Evolutionary conservation across 2,888 invertebrate species (phyloP).

Genomic region (Macrosiphum euphorbiae): DNA sequence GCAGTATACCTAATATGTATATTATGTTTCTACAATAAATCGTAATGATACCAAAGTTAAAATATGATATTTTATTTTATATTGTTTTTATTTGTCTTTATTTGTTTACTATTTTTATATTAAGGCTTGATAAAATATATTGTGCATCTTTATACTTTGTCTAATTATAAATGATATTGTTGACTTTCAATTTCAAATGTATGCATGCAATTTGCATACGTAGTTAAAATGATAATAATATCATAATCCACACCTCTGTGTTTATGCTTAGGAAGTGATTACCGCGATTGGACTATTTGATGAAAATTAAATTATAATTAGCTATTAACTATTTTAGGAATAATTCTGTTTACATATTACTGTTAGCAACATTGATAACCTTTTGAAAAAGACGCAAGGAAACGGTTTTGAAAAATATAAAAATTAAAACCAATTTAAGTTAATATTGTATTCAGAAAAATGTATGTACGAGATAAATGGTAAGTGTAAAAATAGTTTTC

Average conservation of each 20-base stretch:
- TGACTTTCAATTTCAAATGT: background rate
- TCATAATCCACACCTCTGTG: background rate
- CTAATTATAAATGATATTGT: background rate
- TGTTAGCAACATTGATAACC: background rate
- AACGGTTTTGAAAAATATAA: background rate
- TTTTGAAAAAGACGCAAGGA: background rate
- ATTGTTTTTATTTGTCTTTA: background rate
- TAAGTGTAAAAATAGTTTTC: background rate
- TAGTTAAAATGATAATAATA: background rate
- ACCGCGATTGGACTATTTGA: background rate
- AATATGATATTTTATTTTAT: background rate
- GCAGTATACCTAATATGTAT: background rate
- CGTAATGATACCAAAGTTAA: background rate
- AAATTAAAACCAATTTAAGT: background rate
- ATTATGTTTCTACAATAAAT: background rate
- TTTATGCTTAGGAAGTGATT: background rate
- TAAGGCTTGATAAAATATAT: background rate
- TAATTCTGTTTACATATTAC: background rate
- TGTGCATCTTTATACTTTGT: background rate
- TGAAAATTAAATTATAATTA: background rate
- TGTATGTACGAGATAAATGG: background rate
- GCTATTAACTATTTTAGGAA: background rate
- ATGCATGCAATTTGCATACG: background rate
- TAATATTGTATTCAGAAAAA: background rate
- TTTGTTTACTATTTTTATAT: background rate